Percentiles rank a stretch among this genome's conserved stretches.
Conservation (phyloP, 2,797 vertebrate genomes). For the Furcifer pardalis region DNA sequence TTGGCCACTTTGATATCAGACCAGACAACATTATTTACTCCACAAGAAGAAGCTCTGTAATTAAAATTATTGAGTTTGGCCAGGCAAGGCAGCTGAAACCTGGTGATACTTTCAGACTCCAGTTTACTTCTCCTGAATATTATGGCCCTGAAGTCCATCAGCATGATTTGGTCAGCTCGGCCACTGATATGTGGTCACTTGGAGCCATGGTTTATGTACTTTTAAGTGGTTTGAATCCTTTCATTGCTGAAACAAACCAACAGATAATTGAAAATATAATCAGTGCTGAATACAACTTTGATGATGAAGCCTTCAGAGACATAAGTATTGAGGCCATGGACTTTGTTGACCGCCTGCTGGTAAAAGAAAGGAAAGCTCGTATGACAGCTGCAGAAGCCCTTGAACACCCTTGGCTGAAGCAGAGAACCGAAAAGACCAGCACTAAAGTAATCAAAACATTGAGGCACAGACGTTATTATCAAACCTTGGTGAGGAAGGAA, state of each 20-base stretch:
- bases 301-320: slow-evolving; percentile 94
- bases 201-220: slow-evolving; percentile 93
- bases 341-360: slow-evolving; percentile 93
- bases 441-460: slow-evolving; percentile 86
- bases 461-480: slow-evolving; percentile 96
- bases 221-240: slow-evolving; percentile 95
- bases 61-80: slow-evolving; percentile 98
- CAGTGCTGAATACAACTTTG: slow-evolving; percentile 93
- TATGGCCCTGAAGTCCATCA: slow-evolving; percentile 97
- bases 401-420: slow-evolving; percentile 90
- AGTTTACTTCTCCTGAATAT: slow-evolving; percentile 92
- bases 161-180: slow-evolving; percentile 91
- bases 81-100: slow-evolving; percentile 93
- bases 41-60: slow-evolving; percentile 86
- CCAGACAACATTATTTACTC: slow-evolving; percentile 96
- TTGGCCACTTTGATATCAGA: slow-evolving; percentile 95
- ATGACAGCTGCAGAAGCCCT: slow-evolving; percentile 94
- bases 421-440: slow-evolving; percentile 85
- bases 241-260: slow-evolving; percentile 96
- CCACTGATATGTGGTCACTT: slow-evolving; percentile 98
- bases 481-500: slow-evolving; percentile 91
- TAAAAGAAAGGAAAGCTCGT: slow-evolving; percentile 95
- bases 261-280: slow-evolving; percentile 97
- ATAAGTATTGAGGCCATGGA: slow-evolving; percentile 91
- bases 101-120: slow-evolving; percentile 92